phyloP scores from a whole-genome alignment of 2,113 vertebrate species.

The Scytalopus superciliaris region DNA sequence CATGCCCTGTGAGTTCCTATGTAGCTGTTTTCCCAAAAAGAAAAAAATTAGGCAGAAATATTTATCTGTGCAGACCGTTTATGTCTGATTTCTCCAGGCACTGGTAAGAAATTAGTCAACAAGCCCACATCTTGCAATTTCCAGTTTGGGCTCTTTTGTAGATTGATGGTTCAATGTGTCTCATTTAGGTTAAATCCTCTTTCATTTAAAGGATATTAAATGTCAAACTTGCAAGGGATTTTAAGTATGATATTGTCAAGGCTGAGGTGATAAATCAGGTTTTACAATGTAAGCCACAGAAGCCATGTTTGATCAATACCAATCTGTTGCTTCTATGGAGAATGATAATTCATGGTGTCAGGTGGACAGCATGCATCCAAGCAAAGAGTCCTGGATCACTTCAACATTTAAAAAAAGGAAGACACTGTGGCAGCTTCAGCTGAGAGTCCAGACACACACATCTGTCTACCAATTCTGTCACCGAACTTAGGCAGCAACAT shows the following conservation, averaged over 20 bases:
- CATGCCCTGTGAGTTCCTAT: neutral
- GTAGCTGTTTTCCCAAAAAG: neutral
- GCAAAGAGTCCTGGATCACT: neutral
- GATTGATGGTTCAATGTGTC: neutral
- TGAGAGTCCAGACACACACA: neutral
- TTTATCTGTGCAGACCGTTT: neutral
- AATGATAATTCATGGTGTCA: conserved; percentile 9
- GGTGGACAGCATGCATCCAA: neutral
- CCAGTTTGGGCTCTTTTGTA: neutral
- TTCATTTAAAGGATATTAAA: conserved; percentile 39
- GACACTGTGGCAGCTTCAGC: neutral
- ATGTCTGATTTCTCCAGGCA: neutral
- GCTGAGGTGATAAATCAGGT: neutral
- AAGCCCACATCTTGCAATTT: neutral
- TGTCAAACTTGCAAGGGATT: neutral
- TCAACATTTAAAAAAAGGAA: neutral
- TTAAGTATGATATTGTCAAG: conserved; percentile 11
- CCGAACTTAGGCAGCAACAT: neutral
- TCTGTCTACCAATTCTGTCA: neutral
- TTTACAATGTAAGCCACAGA: conserved; percentile 15
- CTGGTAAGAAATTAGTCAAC: neutral
- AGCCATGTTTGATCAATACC: conserved; percentile 27
- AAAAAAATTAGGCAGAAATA: neutral
- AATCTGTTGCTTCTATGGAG: neutral
- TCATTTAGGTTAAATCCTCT: conserved; percentile 13